Evolutionary conservation across 2,888 invertebrate genomes (phyloP).

Genomic region (Tineola bisselliella): DNA sequence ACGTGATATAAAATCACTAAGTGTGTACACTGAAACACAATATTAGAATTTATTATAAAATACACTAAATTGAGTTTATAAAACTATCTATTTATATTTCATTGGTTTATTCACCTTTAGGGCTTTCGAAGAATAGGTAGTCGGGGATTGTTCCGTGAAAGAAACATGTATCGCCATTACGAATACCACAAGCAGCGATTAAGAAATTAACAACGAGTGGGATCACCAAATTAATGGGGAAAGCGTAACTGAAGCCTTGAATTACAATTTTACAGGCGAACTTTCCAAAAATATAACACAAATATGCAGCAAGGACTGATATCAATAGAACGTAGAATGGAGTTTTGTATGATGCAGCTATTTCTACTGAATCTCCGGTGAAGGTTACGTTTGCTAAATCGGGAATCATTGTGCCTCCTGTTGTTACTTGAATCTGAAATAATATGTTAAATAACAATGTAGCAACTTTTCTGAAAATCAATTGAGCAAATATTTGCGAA

Average conservation of each 20-base stretch:
- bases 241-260: conserved; percentile 96
- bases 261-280: conserved; percentile 97
- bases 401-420: conserved; percentile 71
- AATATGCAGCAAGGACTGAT: conserved; percentile 84
- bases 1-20: conserved; percentile 84
- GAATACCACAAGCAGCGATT: conserved; percentile 88
- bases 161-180: conserved; percentile 88
- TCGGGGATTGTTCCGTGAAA: conserved; percentile 86
- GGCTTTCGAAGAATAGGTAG: conserved; percentile 93
- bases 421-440: conserved; percentile 67
- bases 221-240: conserved; percentile 93
- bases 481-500: conserved; percentile 4
- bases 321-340: conserved; percentile 81
- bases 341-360: conserved; percentile 76
- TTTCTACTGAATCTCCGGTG: conserved; percentile 78
- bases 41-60: neutral
- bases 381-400: conserved; percentile 81
- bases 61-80: too few species aligned
- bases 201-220: conserved; percentile 88
- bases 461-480: neutral
- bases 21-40: conserved; percentile 69
- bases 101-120: conserved; percentile 57
- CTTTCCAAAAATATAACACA: conserved; percentile 93
- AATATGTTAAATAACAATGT: neutral
- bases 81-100: too few species aligned